phyloP scores from a whole-genome alignment of 1,140 invertebrate genomes.

The Hesperophylax magnus region DNA sequence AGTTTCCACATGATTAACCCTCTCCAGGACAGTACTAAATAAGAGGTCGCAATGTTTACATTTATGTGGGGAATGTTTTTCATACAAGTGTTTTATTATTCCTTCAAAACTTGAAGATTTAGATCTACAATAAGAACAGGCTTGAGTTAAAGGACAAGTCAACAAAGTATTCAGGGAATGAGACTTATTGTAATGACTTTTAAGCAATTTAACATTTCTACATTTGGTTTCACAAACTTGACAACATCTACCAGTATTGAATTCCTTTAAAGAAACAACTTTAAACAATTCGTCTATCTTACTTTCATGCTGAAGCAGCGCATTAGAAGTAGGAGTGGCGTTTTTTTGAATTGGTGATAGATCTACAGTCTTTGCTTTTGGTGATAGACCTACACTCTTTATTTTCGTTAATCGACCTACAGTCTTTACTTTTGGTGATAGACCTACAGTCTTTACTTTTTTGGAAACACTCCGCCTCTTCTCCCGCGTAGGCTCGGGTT shows the following conservation, averaged over 20 bases:
- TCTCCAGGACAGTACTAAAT: too few species aligned
- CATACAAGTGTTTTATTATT: not conserved
- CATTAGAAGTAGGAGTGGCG: not conserved
- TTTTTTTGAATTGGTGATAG: not conserved
- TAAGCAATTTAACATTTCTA: not conserved
- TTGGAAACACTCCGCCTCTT: too few species aligned
- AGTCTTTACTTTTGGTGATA: too few species aligned
- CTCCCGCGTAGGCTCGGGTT: too few species aligned
- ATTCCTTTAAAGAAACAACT: too few species aligned
- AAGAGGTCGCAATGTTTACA: conserved; percentile 1
- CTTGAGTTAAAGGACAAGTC: not conserved
- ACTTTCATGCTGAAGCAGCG: not conserved
- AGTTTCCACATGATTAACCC: too few species aligned
- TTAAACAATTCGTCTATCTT: not conserved
- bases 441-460: not conserved
- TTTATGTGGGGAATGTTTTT: not conserved
- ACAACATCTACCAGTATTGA: not conserved
- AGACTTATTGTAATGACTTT: not conserved
- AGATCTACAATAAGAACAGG: not conserved
- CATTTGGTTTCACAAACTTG: not conserved
- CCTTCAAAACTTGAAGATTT: not conserved
- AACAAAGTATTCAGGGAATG: not conserved
- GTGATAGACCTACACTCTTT: too few species aligned
- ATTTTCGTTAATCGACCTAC: too few species aligned
- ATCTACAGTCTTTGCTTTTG: too few species aligned